Base-by-base conservation (phyloP, 2,888 invertebrate genomes). In the Eupsilia transversa region DNA sequence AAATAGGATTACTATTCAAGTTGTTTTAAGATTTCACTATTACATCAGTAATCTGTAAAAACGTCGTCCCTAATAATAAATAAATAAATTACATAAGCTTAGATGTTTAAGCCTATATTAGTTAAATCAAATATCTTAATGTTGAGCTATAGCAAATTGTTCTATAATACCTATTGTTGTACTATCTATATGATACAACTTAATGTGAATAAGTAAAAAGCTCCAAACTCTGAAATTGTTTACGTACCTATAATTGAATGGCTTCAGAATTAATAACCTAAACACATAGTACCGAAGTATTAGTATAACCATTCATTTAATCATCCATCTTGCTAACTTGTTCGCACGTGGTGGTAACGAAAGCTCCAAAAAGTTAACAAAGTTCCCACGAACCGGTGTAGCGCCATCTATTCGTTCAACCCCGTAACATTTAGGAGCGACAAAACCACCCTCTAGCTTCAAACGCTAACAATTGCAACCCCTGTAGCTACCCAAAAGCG, bases 401-500 rank as follows among this genome's bases (percentile, higher is more conserved):
- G 90, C 92, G 93, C 88, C 94, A 92, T 92, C 94, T 93, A 83
- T 81, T 54, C 33, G 30, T 46, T 76, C 71, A 65, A 67, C 77
- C 80, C 33, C n/a, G 81, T 68, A 91, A 86, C 83, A 73, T 60
- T 84, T 84, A n/a, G 75, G 54, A 64, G 30, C 74, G 52, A 60
- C 46, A 61, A 83, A 86, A 77, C 86, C 80, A 84, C 93, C 92
- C 90, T 90, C 75, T 68, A 69, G 71, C 70, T 75, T 54, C 69
- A 63, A 74, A 80, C 61, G 54, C 54, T 85, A 90, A 91, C 87
- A 88, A 73, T 89, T 91, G 84, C 90, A 89, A 90, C 92, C 93
- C 89, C 80, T 69, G 60, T 43, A 78, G 77, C 74, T 80, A 89
- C 77, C 74, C 92, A 91, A 90, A 88, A 68, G 49, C 67, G 77